Base-by-base conservation (phyloP, 1,140 invertebrate species). In the Lasioglossum albipes region DNA sequence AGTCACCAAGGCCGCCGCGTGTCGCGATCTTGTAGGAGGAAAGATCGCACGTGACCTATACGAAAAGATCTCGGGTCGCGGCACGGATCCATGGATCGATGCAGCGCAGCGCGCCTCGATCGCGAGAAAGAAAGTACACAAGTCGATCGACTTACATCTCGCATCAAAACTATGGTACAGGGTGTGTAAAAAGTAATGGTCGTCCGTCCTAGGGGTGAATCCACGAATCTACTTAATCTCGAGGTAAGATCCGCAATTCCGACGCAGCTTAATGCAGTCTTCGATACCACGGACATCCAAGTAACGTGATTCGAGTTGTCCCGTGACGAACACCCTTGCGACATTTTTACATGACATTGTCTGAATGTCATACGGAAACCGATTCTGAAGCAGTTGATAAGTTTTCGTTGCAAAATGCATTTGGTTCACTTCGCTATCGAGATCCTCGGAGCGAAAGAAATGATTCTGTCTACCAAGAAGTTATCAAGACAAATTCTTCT, bases 1-100 rank as follows among this genome's bases (percentile, higher is more conserved):
- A 79, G 75, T 84, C 75, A 59, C 73, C 79, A 86, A 86, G 78
- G 85, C 61, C 75, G 61, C 42, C 62, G 75, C 72, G 66, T 71
- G 78, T 78, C 71, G 71, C 41, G 49, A 57, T 61, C 74, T 84
- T 69, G 79, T 85, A 85, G 79, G 84, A 85, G 75, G 70, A 84
- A 77, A 42, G 74, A 82, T 22, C 66, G 79, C 61, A 74, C 74
- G 62, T 70, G 79, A 84, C 79, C 78, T 81, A 81, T 81, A 67
- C 64, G 73, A 81, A 84, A 81, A 73, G 78, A 85, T 84, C 72
- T 61, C 71, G 49, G 52, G 31, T 59, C 45, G 12, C 27, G 52
- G 36, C 49, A 67, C 22, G 42, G 65, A 13, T 27, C 64, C 27
- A 16, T 9, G 57, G n/a, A n/a, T 57, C 67, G 81, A 66, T 27